These are phyloP conservation scores for Abrostola tripartita DNA, from an alignment of 2,888 invertebrate genomes.

Conservation along the genomic window DNA sequence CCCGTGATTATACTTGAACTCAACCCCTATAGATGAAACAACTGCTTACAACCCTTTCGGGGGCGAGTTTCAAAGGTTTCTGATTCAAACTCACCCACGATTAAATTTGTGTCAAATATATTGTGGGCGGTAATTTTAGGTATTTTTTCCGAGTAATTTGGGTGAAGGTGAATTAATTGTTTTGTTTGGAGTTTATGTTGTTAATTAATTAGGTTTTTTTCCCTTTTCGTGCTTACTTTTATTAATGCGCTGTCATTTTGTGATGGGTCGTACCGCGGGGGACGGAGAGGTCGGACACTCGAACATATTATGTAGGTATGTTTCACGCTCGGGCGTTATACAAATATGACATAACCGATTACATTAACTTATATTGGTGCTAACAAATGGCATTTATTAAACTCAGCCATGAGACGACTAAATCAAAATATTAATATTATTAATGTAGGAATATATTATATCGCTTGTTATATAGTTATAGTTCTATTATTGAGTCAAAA, in stretches of 20 bases:
- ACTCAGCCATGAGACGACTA: too few species aligned
- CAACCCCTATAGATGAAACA: slow-evolving; percentile 52
- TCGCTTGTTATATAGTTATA: too few species aligned
- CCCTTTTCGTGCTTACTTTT: neutral
- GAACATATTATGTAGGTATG: too few species aligned
- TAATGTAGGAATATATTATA: too few species aligned
- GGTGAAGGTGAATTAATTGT: slow-evolving; percentile 28
- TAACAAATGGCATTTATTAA: too few species aligned
- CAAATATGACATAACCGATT: too few species aligned
- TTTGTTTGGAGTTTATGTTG: slow-evolving; percentile 16
- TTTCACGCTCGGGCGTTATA: too few species aligned
- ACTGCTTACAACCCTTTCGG: slow-evolving; percentile 51
- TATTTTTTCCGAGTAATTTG: slow-evolving; percentile 44
- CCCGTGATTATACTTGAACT: slow-evolving; percentile 49
- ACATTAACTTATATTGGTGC: too few species aligned
- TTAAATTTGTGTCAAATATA: slow-evolving; percentile 51
- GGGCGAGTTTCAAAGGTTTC: slow-evolving; percentile 51
- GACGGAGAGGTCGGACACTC: too few species aligned
- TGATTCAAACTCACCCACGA: slow-evolving; percentile 33
- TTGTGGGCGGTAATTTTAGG: too few species aligned
- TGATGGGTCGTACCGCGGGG: neutral
- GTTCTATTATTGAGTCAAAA: too few species aligned
- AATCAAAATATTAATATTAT: too few species aligned
- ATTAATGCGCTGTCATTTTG: neutral
- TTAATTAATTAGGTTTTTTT: slow-evolving; percentile 3